A percentile compares a stretch with the other conserved stretches of the same genome.
phyloP scores from a whole-genome alignment of 2,888 invertebrate genomes.

The Hirtodrosophila trivittata region DNA sequence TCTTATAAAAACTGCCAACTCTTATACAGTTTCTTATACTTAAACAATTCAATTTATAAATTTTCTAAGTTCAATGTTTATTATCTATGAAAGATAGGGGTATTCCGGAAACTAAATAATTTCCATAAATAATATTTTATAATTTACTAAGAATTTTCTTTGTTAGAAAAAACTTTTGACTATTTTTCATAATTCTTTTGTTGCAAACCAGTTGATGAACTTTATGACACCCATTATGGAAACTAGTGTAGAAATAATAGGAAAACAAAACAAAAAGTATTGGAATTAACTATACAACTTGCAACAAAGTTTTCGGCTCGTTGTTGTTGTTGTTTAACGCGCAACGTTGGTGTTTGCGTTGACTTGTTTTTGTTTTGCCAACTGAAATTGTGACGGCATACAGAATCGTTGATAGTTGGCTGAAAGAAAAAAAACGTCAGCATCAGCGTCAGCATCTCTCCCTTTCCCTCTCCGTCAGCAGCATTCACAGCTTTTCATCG shows the following conservation, averaged over 20 bases:
- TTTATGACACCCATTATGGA: slow-evolving; percentile 7
- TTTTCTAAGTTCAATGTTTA: too few species aligned
- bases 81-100: too few species aligned
- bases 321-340: slow-evolving; percentile 34
- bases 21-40: too few species aligned
- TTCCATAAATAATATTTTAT: too few species aligned
- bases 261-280: slow-evolving; percentile 26
- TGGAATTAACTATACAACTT: slow-evolving; percentile 57
- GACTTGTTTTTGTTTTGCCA: slow-evolving; percentile 38
- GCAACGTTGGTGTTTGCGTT: slow-evolving; percentile 57
- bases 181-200: too few species aligned
- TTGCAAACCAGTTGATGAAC: background rate
- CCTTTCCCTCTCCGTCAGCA: background rate
- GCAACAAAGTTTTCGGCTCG: slow-evolving; percentile 43
- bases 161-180: too few species aligned
- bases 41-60: too few species aligned
- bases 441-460: slow-evolving; percentile 25
- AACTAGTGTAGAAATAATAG: slow-evolving; percentile 30
- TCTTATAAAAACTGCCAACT: too few species aligned
- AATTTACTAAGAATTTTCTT: too few species aligned
- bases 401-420: slow-evolving; percentile 35
- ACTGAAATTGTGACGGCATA: slow-evolving; percentile 40
- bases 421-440: slow-evolving; percentile 45
- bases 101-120: too few species aligned
- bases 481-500: slow-evolving; percentile 34